Conservation (phyloP, 2,888 invertebrate species). For the Melieria crassipennis region DNA sequence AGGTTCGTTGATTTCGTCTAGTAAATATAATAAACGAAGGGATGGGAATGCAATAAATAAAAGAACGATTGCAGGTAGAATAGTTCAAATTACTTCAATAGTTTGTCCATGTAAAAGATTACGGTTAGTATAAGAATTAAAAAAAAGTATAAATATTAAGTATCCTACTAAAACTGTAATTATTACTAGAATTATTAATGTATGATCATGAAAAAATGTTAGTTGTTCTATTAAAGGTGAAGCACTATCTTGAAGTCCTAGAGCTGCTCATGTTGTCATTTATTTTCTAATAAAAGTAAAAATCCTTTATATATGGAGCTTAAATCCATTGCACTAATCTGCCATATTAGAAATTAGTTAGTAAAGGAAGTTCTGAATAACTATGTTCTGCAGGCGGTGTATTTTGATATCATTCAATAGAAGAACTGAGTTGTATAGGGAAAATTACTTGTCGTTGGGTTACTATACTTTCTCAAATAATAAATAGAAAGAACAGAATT, state of each 20-base stretch:
- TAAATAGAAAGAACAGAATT: slow-evolving; percentile 71
- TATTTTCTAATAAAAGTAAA: slow-evolving; percentile 71
- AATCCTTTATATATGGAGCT: slow-evolving; percentile 73
- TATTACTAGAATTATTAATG: slow-evolving; percentile 71
- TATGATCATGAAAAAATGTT: slow-evolving; percentile 73
- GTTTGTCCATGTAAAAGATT: slow-evolving; percentile 64
- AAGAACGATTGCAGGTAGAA: slow-evolving; percentile 71
- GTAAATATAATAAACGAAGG: slow-evolving; percentile 71
- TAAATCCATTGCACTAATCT: slow-evolving; percentile 74
- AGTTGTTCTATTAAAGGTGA: slow-evolving; percentile 76
- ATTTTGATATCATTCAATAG: slow-evolving; percentile 73
- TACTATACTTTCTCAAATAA: slow-evolving; percentile 72
- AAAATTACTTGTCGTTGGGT: slow-evolving; percentile 68
- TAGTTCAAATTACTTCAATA: slow-evolving; percentile 75
- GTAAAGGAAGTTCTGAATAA: slow-evolving; percentile 70
- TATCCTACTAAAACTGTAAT: slow-evolving; percentile 72
- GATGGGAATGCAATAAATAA: slow-evolving; percentile 56
- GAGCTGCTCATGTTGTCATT: slow-evolving; percentile 69
- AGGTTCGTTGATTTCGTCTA: slow-evolving; percentile 72
- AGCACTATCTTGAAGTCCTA: slow-evolving; percentile 71
- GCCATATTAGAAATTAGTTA: slow-evolving; percentile 73
- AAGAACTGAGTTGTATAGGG: slow-evolving; percentile 68
- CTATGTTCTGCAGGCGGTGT: slow-evolving; percentile 71
- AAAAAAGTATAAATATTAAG: slow-evolving; percentile 69
- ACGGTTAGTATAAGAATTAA: slow-evolving; percentile 71